Evolutionary conservation across 1,140 invertebrate genomes (phyloP), one percentile per base, ranked within the genome.

Genomic region (Drosophila cardini): DNA sequence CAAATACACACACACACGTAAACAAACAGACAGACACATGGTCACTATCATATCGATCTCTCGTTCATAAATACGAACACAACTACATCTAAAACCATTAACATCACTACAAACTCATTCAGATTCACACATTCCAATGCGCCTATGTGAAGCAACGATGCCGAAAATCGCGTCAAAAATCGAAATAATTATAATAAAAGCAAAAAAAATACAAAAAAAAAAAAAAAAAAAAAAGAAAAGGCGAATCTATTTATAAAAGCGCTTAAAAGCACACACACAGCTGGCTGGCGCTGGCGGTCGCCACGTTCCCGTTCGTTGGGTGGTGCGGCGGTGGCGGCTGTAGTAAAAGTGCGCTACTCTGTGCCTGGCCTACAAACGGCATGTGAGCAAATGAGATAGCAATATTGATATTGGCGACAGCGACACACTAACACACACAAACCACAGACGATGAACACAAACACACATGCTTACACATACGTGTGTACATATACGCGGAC

Each of bases 201-300:
- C 83, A 87, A 82, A 55, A 87, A 83, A 72, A 89, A 86, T 57
- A 75, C 60, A 69, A 67, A 72, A 60, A 46, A 64, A 68, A 72
- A 69, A 76, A 34, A 72, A 78, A 58, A 52, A 73, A 67, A 73
- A 76, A 38, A 71, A 78, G 78, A 80, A 72, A 55, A 42, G 55
- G 64, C 72, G 55, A 89, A 80, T 89, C 84, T 89, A 89, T 89
- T 89, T 89, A 72, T 89, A 89, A 89, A 85, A 84, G 70, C 74
- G 77, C 73, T 77, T 80, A 71, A 79, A 74, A 79, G 69, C 76
- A 81, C 79, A 58, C 57, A 68, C 18, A 61, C 79, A 70, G 40
- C 42, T 63, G 50, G 65, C 40, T 73, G 71, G 55, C 70, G 70
- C 63, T 73, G 72, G 58, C 67, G 67, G 69, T 68, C 63, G 57